phyloP scores from a whole-genome alignment of 1,140 invertebrate genomes.

The Drosophila navojoa region DNA sequence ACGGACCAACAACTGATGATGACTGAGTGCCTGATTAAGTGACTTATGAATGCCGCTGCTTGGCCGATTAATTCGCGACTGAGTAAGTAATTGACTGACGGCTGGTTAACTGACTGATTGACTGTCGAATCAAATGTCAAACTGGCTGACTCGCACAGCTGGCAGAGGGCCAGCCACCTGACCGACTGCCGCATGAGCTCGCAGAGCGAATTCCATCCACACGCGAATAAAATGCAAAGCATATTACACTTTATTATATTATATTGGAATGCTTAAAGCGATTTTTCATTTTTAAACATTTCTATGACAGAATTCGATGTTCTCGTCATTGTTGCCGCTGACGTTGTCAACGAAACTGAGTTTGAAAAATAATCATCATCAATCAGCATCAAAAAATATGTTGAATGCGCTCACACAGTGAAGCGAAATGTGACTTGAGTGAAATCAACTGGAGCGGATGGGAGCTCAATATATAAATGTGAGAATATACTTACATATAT shows the following conservation, averaged over 20 bases:
- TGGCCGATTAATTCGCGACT: too few species aligned
- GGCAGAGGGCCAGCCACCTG: too few species aligned
- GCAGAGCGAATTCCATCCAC: not conserved
- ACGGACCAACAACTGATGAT: too few species aligned
- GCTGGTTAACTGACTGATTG: not conserved
- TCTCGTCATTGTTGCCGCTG: slow-evolving; percentile 9
- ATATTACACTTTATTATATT: not conserved
- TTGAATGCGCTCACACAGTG: not conserved
- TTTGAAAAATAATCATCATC: slow-evolving; percentile 34
- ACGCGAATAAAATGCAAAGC: not conserved
- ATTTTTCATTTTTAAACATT: slow-evolving; percentile 27
- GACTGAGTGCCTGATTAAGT: too few species aligned
- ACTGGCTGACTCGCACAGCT: too few species aligned
- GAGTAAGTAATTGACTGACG: too few species aligned
- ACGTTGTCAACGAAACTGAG: slow-evolving; percentile 1
- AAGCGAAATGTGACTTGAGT: not conserved
- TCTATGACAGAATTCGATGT: slow-evolving; percentile 32
- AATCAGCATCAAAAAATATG: slow-evolving; percentile 44
- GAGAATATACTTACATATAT: too few species aligned
- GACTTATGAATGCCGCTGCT: too few species aligned
- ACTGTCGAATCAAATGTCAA: not conserved
- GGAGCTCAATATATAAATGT: too few species aligned
- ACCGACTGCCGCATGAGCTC: too few species aligned
- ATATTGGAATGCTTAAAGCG: slow-evolving; percentile 1
- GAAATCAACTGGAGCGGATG: not conserved